These are phyloP conservation scores for Spea multiplicata DNA, from an alignment of 2,113 vertebrate genomes.

Conservation along the genomic window DNA sequence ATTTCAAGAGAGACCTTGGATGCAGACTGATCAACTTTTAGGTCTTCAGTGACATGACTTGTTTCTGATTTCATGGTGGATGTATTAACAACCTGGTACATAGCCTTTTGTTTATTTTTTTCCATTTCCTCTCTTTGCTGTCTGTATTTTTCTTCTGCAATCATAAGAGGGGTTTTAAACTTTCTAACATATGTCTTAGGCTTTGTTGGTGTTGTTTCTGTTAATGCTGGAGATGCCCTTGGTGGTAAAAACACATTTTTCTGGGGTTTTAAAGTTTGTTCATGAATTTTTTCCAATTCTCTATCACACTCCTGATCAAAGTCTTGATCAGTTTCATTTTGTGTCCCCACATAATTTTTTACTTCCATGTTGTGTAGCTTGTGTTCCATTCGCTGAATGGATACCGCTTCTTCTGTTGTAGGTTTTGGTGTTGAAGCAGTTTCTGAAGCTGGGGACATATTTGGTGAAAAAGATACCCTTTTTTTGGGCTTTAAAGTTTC, in stretches of 20 bases:
- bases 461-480: constrained; percentile 61
- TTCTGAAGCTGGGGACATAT: constrained; percentile 72
- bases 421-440: constrained; percentile 61
- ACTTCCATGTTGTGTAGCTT: background rate
- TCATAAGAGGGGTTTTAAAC: constrained; percentile 87
- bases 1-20: background rate
- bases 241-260: constrained; percentile 62
- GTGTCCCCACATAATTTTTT: background rate
- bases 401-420: constrained; percentile 59
- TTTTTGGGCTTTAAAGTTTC: constrained; percentile 52
- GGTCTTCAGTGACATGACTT: constrained; percentile 50
- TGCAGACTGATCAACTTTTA: constrained; percentile 48
- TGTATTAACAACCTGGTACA: constrained; percentile 40
- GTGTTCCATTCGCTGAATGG: constrained; percentile 8
- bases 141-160: constrained; percentile 81
- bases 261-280: constrained; percentile 53
- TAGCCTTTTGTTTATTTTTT: constrained; percentile 57
- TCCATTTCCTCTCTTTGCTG: constrained; percentile 71
- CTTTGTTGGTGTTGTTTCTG: constrained; percentile 60
- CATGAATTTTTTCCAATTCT: constrained; percentile 42
- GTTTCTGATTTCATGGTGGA: constrained; percentile 42
- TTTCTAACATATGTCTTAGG: constrained; percentile 73
- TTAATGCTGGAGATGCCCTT: constrained; percentile 72
- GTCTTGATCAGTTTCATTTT: constrained; percentile 26
- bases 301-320: constrained; percentile 33